phyloP scores from a whole-genome alignment of 2,888 invertebrate genomes.

The Harmothoe impar region DNA sequence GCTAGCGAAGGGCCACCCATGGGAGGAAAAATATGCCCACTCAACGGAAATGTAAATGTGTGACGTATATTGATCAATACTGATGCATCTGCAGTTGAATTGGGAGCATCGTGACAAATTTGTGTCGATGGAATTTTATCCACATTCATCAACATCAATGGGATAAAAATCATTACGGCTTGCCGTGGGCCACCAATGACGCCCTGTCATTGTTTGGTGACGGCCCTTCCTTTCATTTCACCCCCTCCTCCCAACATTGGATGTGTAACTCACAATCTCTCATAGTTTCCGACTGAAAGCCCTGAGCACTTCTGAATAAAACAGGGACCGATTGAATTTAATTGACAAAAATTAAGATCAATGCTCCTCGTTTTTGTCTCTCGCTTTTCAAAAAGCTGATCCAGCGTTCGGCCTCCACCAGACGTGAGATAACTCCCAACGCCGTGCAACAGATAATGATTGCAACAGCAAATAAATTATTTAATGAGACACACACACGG shows the following conservation, averaged over 20 bases:
- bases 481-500: no score
- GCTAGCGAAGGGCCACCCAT: background rate
- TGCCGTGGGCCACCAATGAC: background rate
- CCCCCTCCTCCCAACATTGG: background rate
- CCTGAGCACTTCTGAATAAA: background rate
- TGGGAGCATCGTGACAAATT: conserved; percentile 43
- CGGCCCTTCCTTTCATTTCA: background rate
- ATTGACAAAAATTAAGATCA: background rate
- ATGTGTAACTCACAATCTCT: background rate
- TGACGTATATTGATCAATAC: conserved; percentile 16
- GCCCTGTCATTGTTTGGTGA: background rate
- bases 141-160: conserved; percentile 46
- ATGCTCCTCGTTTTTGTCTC: background rate
- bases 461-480: no score
- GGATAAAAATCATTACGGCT: conserved; percentile 38
- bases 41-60: conserved; percentile 33
- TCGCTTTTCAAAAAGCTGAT: no score
- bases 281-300: background rate
- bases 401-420: no score
- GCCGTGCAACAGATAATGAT: no score
- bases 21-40: background rate
- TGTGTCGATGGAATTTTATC: conserved; percentile 36
- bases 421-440: no score
- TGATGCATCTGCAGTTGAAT: conserved; percentile 13
- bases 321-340: background rate